Percentiles rank a stretch among this genome's conserved stretches.
Evolutionary conservation across 2,888 invertebrate species (phyloP).

Genomic region (Seladonia tumulorum): DNA sequence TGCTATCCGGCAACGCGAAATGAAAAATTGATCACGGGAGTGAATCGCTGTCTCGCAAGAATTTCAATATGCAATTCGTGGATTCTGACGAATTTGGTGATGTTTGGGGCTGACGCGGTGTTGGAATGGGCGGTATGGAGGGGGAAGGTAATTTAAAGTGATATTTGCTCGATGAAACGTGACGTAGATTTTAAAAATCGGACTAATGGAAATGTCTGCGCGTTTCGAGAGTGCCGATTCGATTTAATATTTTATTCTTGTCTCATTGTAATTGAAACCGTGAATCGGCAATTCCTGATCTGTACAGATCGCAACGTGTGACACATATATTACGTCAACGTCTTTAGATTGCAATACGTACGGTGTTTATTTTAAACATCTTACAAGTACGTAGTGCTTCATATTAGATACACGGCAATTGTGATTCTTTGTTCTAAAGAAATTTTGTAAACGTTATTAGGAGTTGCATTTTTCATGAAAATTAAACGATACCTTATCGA

Average conservation of each 20-base stretch:
- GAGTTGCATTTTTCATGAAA: no score
- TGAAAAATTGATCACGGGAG: conserved; percentile 8
- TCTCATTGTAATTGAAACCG: background rate
- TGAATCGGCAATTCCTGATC: background rate
- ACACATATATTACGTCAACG: background rate
- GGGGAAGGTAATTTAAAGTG: background rate
- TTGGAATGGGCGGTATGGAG: background rate
- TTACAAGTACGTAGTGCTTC: background rate
- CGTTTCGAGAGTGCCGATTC: background rate
- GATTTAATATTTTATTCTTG: conserved; percentile 7
- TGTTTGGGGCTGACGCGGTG: background rate
- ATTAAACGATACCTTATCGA: no score
- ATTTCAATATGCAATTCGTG: conserved; percentile 13
- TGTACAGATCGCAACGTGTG: background rate
- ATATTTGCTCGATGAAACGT: conserved; percentile 9
- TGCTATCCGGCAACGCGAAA: background rate
- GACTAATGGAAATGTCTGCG: background rate
- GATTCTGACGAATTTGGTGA: background rate
- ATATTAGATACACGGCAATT: no score
- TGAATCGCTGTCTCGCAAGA: background rate
- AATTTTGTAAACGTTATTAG: no score
- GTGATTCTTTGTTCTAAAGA: no score
- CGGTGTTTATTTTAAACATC: background rate
- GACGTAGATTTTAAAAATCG: conserved; percentile 1
- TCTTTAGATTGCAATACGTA: background rate